Conservation (phyloP, 1,140 invertebrate genomes). For the Bombus superbus region DNA sequence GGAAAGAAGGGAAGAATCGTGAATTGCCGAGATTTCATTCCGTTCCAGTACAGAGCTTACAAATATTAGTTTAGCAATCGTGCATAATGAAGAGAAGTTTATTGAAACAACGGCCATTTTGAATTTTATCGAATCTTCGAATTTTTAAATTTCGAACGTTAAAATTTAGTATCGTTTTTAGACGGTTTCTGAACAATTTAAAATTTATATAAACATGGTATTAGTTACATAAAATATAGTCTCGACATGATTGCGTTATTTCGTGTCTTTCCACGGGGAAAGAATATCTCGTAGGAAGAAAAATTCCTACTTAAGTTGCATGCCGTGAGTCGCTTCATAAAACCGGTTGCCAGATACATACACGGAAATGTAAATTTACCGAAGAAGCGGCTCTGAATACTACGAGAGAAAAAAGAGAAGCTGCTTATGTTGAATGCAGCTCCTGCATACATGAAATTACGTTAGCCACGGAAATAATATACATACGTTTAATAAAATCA, state of each 20-base stretch:
- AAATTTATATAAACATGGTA: background rate
- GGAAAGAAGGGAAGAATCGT: background rate
- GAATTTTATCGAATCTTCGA: background rate
- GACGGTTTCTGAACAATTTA: background rate
- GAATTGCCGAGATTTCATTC: slow-evolving; percentile 11
- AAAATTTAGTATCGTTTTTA: background rate
- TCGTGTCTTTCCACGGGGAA: background rate
- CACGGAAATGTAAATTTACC: slow-evolving; percentile 54
- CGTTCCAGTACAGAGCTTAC: background rate
- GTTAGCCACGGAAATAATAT: slow-evolving; percentile 1
- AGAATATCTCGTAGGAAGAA: slow-evolving; percentile 32
- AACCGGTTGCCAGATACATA: slow-evolving; percentile 55
- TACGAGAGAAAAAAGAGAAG: slow-evolving; percentile 2
- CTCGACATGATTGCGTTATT: background rate
- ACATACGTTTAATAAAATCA: background rate
- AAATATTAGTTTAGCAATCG: background rate
- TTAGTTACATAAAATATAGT: background rate
- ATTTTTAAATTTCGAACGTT: background rate
- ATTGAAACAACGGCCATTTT: too few species aligned
- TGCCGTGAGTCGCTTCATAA: slow-evolving; percentile 46
- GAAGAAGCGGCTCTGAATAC: slow-evolving; percentile 30
- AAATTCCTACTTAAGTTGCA: slow-evolving; percentile 49
- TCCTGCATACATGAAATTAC: background rate
- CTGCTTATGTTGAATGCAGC: background rate
- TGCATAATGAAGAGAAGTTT: too few species aligned